These are phyloP conservation scores for Bombus ignitus DNA, from an alignment of 1,140 invertebrate species.

Conservation along the genomic window DNA sequence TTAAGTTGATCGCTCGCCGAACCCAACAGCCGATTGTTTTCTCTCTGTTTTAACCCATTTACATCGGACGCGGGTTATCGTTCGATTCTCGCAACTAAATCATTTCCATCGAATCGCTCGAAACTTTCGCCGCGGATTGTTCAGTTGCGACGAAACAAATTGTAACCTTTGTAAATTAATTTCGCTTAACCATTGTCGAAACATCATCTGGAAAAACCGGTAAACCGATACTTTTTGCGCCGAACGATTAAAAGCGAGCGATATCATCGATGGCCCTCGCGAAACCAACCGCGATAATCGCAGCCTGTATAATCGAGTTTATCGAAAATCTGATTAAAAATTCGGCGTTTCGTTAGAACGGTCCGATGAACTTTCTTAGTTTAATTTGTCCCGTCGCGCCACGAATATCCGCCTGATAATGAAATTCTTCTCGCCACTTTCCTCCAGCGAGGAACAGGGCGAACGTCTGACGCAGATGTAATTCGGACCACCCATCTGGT, in stretches of 20 bases:
- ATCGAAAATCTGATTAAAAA: not conserved
- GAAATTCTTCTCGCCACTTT: slow-evolving; percentile 24
- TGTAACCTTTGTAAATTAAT: not conserved
- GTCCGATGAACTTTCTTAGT: slow-evolving; percentile 43
- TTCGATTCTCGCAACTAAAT: slow-evolving; percentile 15
- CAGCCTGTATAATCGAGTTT: not conserved
- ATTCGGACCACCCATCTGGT: slow-evolving; percentile 24
- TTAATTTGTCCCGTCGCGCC: slow-evolving; percentile 41
- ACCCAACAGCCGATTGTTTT: slow-evolving; percentile 21
- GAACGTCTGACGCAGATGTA: slow-evolving; percentile 15
- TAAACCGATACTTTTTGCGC: not conserved
- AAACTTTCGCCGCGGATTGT: slow-evolving; percentile 6
- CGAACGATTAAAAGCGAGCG: not conserved
- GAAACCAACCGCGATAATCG: not conserved
- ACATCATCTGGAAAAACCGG: not conserved
- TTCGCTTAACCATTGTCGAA: not conserved
- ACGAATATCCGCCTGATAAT: slow-evolving; percentile 47
- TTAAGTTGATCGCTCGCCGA: slow-evolving; percentile 28
- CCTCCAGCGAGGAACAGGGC: not conserved
- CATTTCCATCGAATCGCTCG: not conserved
- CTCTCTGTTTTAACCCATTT: slow-evolving; percentile 29
- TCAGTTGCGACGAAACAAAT: not conserved
- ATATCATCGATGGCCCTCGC: not conserved
- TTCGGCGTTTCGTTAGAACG: not conserved
- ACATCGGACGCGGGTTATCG: not conserved